phyloP scores from a whole-genome alignment of 2,888 invertebrate genomes.

The Oxyteleia sp. region DNA sequence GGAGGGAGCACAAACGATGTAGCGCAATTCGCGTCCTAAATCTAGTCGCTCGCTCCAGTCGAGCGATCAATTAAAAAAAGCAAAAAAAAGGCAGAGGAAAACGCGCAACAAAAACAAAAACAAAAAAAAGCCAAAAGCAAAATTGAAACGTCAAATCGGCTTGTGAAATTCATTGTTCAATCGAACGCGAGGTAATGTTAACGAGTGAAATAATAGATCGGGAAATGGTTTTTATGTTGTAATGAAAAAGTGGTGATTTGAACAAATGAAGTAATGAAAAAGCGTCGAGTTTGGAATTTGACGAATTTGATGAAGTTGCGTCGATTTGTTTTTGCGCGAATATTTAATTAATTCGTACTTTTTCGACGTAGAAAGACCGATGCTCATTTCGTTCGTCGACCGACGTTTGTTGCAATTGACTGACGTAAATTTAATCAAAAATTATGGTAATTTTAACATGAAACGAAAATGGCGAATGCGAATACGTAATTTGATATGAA shows the following conservation, averaged over 20 bases:
- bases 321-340: constrained; percentile 24
- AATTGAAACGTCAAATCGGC: constrained; percentile 36
- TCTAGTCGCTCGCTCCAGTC: constrained; percentile 16
- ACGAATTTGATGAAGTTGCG: constrained; percentile 40
- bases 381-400: background rate
- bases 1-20: background rate
- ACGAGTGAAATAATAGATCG: constrained; percentile 39
- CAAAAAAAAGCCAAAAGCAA: constrained; percentile 6
- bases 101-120: background rate
- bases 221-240: background rate
- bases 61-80: background rate
- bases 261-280: constrained; percentile 41
- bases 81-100: background rate
- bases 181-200: constrained; percentile 26
- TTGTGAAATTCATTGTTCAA: constrained; percentile 16
- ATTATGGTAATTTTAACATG: too few relatives aligned
- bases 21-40: constrained; percentile 31
- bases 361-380: constrained; percentile 7
- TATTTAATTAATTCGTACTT: constrained; percentile 39
- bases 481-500: too few relatives aligned
- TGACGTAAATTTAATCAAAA: too few relatives aligned
- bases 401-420: too few relatives aligned
- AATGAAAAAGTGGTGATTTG: constrained; percentile 37
- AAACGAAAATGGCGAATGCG: too few relatives aligned
- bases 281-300: constrained; percentile 20